phyloP scores from a whole-genome alignment of 1,140 invertebrate genomes.

The Drosophila simulans region DNA sequence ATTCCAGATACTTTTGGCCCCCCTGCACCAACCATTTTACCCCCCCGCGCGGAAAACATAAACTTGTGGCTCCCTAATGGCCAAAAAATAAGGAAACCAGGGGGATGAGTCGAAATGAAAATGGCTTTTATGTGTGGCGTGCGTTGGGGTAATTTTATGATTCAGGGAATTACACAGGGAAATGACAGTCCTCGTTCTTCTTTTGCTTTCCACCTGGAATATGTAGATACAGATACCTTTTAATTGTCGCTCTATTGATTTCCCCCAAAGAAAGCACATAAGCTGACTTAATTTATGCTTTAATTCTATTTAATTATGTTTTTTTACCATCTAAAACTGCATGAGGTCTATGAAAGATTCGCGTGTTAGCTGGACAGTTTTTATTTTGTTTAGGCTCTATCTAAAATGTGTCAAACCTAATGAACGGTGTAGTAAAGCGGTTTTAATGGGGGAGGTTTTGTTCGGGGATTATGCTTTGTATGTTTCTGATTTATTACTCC shows the following conservation, averaged over 20 bases:
- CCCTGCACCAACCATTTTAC: neutral
- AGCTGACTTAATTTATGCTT: constrained; percentile 47
- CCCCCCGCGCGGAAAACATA: constrained; percentile 34
- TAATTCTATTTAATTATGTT: constrained; percentile 57
- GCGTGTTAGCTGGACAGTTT: constrained; percentile 31
- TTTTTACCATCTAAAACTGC: constrained; percentile 15
- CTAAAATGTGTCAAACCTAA: constrained; percentile 49
- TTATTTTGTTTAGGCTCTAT: constrained; percentile 22
- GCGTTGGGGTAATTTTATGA: constrained; percentile 75
- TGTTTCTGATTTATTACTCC: constrained; percentile 18
- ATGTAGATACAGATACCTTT: constrained; percentile 51
- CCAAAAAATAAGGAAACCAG: constrained; percentile 5
- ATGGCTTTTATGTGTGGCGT: constrained; percentile 79
- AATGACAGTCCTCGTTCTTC: neutral
- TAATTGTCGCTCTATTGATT: constrained; percentile 57
- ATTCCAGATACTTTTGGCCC: constrained; percentile 22
- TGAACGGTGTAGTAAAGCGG: constrained; percentile 19
- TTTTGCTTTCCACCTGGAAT: constrained; percentile 6
- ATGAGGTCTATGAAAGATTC: constrained; percentile 18
- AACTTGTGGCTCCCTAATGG: constrained; percentile 54
- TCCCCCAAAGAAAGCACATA: constrained; percentile 38
- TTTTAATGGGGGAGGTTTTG: constrained; percentile 10
- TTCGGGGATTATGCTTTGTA: constrained; percentile 27
- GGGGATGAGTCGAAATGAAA: constrained; percentile 68
- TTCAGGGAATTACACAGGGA: constrained; percentile 64